These are phyloP conservation scores for Holothuria glaberrima DNA, from an alignment of 35 echinoderm and acorn worm genomes.

Conservation along the genomic window DNA sequence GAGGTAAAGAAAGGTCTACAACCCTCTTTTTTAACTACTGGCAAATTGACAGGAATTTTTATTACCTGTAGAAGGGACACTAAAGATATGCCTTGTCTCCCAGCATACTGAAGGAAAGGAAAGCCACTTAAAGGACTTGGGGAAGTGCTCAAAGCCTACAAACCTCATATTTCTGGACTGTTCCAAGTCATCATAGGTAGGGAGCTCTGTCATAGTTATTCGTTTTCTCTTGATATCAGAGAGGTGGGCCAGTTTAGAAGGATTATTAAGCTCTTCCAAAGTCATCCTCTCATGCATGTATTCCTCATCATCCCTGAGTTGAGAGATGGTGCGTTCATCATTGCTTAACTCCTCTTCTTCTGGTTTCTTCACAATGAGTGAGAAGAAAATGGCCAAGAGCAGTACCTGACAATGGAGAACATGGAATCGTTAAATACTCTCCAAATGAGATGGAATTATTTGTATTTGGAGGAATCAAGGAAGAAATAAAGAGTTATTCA, in stretches of 20 bases:
- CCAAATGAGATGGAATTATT: not conserved
- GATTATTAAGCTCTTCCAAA: slow-evolving; percentile 54
- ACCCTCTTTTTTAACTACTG: no score
- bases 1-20: no score
- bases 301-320: slow-evolving; percentile 86
- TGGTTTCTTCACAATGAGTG: slow-evolving; percentile 69
- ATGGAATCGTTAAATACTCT: not conserved
- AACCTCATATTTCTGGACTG: slow-evolving; percentile 81
- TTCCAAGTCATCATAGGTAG: slow-evolving; percentile 68
- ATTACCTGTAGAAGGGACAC: no score
- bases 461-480: no score
- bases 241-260: slow-evolving; percentile 59
- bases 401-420: slow-evolving; percentile 28
- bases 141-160: not conserved
- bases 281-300: slow-evolving; percentile 86
- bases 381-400: slow-evolving; percentile 38
- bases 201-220: slow-evolving; percentile 5
- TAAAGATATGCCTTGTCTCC: no score
- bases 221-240: slow-evolving; percentile 17
- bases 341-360: slow-evolving; percentile 82
- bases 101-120: no score
- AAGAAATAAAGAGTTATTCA: no score
- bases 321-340: slow-evolving; percentile 48
- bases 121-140: no score
- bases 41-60: no score